Evolutionary conservation across 2,797 vertebrate species (phyloP).

Genomic region (Sternarchorhynchus goeldii): DNA sequence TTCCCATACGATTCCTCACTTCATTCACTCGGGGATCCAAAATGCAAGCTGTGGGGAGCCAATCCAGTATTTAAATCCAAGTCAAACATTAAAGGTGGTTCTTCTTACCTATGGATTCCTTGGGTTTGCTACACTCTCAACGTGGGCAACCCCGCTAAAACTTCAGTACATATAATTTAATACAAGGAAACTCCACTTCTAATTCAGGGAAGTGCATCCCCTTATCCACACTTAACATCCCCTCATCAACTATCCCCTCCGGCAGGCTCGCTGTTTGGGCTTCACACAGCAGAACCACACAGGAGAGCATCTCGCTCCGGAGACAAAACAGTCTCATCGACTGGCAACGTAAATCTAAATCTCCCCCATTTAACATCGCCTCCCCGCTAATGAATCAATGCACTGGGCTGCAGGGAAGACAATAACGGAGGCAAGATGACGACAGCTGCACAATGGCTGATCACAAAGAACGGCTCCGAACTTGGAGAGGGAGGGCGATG

Average conservation of each 20-base stretch:
- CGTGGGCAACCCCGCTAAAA: constrained; percentile 2
- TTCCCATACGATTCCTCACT: neutral
- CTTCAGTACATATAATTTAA: constrained; percentile 42
- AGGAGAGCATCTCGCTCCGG: constrained; percentile 7
- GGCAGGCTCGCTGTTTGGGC: neutral
- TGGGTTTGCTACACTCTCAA: neutral
- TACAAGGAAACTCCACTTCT: constrained; percentile 25
- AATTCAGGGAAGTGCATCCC: constrained; percentile 9
- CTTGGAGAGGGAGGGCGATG: neutral
- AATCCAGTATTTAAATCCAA: constrained; percentile 8
- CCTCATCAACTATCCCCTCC: constrained; percentile 33
- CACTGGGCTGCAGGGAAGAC: constrained; percentile 37
- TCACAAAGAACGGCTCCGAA: constrained; percentile 7
- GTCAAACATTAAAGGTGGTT: neutral
- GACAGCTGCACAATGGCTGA: constrained; percentile 13
- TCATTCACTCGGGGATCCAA: neutral
- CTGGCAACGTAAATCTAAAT: constrained; percentile 25
- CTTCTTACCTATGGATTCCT: constrained; percentile 27
- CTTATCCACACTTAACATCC: constrained; percentile 26
- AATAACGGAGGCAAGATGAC: constrained; percentile 36
- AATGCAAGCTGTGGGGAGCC: neutral
- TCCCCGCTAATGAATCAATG: constrained; percentile 49
- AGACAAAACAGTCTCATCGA: constrained; percentile 22
- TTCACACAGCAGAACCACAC: neutral
- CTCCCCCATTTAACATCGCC: constrained; percentile 44